These are phyloP conservation scores for Drosophila jambulina DNA, from an alignment of 1,140 invertebrate genomes.

Conservation along the genomic window DNA sequence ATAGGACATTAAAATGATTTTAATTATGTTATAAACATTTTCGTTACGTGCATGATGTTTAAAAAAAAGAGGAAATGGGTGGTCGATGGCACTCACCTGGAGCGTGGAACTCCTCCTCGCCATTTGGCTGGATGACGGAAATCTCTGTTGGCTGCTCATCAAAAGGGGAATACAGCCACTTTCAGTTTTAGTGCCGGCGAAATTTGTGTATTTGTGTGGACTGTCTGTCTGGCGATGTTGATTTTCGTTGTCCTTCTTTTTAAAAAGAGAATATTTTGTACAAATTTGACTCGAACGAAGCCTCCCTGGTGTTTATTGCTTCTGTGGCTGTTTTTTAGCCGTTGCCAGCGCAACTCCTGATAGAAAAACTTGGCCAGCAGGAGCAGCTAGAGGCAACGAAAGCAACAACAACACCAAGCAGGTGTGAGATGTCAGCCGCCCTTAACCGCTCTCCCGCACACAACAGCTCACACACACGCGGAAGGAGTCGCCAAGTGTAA, in stretches of 20 bases:
- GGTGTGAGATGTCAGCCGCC: slow-evolving; percentile 57
- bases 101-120: slow-evolving; percentile 24
- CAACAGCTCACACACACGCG: slow-evolving; percentile 15
- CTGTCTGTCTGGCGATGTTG: slow-evolving; percentile 41
- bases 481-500: slow-evolving; percentile 62
- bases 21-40: neutral
- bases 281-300: slow-evolving; percentile 6
- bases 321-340: slow-evolving; percentile 36
- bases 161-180: slow-evolving; percentile 36
- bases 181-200: slow-evolving; percentile 47
- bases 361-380: slow-evolving; percentile 51
- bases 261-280: slow-evolving; percentile 33
- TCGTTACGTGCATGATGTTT: neutral
- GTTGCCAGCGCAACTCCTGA: slow-evolving; percentile 66
- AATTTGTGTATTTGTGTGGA: slow-evolving; percentile 29
- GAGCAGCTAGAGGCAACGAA: slow-evolving; percentile 28
- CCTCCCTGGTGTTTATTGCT: slow-evolving; percentile 15
- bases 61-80: neutral
- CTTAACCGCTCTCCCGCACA: slow-evolving; percentile 24
- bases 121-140: slow-evolving; percentile 42
- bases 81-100: slow-evolving; percentile 52
- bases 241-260: slow-evolving; percentile 29
- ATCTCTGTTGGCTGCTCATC: slow-evolving; percentile 38
- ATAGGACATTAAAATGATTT: neutral
- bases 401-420: slow-evolving; percentile 31